These are phyloP conservation scores for Accipiter cooperii DNA, from an alignment of 2,113 vertebrate genomes.

Conservation along the genomic window DNA sequence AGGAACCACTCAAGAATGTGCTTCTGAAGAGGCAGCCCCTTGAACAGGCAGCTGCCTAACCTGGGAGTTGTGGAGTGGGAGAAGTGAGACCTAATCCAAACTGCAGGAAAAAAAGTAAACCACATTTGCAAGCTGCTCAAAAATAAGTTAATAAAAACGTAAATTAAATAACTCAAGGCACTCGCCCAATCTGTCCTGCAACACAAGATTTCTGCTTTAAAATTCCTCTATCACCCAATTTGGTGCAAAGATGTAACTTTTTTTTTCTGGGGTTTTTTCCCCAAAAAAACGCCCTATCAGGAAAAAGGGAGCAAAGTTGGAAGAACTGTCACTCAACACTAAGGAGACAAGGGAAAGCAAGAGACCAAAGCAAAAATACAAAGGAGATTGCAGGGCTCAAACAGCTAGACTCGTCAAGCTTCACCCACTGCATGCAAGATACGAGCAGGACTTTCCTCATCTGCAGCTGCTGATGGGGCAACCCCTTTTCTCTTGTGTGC, in stretches of 20 bases:
- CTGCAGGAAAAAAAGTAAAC: neutral
- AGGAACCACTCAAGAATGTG: fast-evolving
- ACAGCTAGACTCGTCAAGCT: no score
- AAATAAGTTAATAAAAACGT: neutral
- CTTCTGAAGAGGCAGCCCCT: neutral
- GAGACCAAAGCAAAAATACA: neutral
- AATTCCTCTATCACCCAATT: neutral
- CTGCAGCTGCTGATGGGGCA: neutral
- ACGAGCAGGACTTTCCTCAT: fast-evolving
- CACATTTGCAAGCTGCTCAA: neutral
- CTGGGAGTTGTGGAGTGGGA: neutral
- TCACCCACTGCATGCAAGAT: neutral
- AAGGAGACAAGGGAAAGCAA: neutral
- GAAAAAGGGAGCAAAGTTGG: neutral
- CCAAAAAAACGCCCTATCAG: neutral
- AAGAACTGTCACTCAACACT: neutral
- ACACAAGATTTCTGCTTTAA: neutral
- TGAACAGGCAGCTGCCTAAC: neutral
- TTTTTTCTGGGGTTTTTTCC: neutral
- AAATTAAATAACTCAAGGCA: neutral
- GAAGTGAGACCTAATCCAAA: neutral
- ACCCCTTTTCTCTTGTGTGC: neutral
- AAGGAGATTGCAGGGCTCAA: neutral
- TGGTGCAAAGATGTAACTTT: neutral
- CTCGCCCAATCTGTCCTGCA: neutral